phyloP scores from a whole-genome alignment of 2,113 vertebrate genomes.

The Pterocles burchelli region DNA sequence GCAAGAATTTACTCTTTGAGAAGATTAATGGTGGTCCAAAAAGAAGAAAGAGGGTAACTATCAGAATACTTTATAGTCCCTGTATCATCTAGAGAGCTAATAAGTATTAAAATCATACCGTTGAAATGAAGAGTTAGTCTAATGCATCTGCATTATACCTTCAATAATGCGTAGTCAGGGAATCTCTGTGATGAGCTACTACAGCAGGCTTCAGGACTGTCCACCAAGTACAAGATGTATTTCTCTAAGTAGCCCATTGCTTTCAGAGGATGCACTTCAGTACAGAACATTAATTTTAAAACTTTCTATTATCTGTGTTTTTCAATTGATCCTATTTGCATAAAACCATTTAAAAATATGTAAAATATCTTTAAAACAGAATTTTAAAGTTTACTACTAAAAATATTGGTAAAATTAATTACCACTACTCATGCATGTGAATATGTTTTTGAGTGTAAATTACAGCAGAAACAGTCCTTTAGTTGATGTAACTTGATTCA shows the following conservation, averaged over 20 bases:
- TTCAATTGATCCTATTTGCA: neutral
- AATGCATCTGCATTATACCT: neutral
- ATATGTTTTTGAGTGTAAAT: neutral
- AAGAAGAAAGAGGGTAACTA: constrained; percentile 91
- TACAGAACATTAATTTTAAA: neutral
- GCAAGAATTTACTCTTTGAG: constrained; percentile 92
- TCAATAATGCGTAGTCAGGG: neutral
- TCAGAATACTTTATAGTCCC: neutral
- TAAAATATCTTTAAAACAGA: neutral
- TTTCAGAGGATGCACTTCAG: neutral
- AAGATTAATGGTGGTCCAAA: constrained; percentile 89
- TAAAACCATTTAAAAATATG: neutral
- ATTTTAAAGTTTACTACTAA: neutral
- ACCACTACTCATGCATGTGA: neutral
- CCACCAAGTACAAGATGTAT: neutral
- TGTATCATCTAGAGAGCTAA: neutral
- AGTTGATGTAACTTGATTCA: neutral
- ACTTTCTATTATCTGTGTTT: neutral
- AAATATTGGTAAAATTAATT: neutral
- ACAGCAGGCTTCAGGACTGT: neutral
- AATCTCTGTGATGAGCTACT: neutral
- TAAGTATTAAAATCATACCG: neutral
- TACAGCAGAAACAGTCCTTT: neutral
- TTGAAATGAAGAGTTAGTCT: neutral
- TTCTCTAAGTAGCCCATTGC: neutral